Evolutionary conservation across 2,888 invertebrate species (phyloP).

Genomic region (Ceriagrion tenellum): DNA sequence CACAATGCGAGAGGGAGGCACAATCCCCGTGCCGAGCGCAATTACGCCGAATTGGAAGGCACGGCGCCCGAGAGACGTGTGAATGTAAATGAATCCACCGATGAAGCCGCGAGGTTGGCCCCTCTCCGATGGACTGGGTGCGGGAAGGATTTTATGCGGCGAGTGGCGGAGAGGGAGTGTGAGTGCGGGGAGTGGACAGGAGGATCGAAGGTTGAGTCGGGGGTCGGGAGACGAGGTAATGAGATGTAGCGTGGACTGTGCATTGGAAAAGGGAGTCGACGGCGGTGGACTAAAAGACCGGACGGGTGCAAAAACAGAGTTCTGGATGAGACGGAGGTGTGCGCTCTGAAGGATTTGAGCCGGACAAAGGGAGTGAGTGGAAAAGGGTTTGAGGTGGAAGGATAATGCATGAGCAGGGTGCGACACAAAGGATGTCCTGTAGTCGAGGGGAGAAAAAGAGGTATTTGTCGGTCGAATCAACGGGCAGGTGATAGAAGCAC

Average conservation of each 20-base stretch:
- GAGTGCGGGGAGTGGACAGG: not conserved
- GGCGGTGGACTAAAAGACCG: not conserved
- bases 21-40: not conserved
- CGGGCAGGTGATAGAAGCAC: not conserved
- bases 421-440: not conserved
- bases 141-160: not conserved
- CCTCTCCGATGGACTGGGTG: too few species aligned
- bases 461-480: not conserved
- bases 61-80: not conserved
- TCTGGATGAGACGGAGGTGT: not conserved
- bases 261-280: not conserved
- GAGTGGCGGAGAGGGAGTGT: not conserved
- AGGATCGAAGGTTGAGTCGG: not conserved
- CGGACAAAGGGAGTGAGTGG: not conserved
- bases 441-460: not conserved
- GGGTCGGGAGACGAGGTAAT: not conserved
- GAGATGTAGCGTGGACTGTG: not conserved
- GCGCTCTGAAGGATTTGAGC: not conserved
- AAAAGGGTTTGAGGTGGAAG: not conserved
- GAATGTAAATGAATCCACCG: not conserved
- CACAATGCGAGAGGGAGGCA: too few species aligned
- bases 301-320: not conserved
- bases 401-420: not conserved
- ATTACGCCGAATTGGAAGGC: constrained; percentile 4
- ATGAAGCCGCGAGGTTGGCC: too few species aligned